Evolutionary conservation across 1,140 invertebrate species (phyloP), one percentile per base, ranked within the genome.

Genomic region (Elysia chlorotica): DNA sequence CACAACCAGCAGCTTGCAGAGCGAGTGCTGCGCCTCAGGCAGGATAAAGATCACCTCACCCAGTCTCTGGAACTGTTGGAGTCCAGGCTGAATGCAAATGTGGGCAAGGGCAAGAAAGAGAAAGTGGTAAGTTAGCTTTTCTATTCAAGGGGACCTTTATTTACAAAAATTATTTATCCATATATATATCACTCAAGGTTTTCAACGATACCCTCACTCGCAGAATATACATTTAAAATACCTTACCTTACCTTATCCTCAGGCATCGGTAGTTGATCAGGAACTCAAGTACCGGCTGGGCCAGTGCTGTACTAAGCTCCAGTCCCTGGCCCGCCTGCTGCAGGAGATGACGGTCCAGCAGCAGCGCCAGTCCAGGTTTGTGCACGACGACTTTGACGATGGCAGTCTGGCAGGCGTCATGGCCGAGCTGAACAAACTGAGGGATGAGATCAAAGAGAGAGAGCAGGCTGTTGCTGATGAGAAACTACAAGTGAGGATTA

Each of bases 1-100:
- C 69, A 71, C 54, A 71, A 71, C 59, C 35, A 71, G 28, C 69
- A 71, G 33, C 33, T 71, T 37, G 59, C 57, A 28, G 69, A 71
- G 25, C 69, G 63, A n/a, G 59, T 71, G 23, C 10, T 38, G 19
- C 37, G 48, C 35, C 38, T 71, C n/a, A 71, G 63, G 28, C 25
- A 25, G 23, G 69, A 71, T 23, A 70, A 70, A n/a, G 67, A 70
- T 21, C 28, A 37, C 14, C n/a, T 70, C 33, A 48, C 54, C 21
- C 6, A 10, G 10, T 17, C 6, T 59, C 28, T 23, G 56, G 28
- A 10, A 6, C 10, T 25, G 6, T 25, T 59, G 25, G 28, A 59
- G 56, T 17, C 6, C 28, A 10, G 6, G 17, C 6, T 59, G 56
- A 6, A 59, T 6, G 56, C 28, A 6, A 59, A n/a, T n/a, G n/a